A percentile compares a stretch with the other conserved stretches of the same genome.
Evolutionary conservation across 2,888 invertebrate species (phyloP).

Genomic region (Orthosia gothica): DNA sequence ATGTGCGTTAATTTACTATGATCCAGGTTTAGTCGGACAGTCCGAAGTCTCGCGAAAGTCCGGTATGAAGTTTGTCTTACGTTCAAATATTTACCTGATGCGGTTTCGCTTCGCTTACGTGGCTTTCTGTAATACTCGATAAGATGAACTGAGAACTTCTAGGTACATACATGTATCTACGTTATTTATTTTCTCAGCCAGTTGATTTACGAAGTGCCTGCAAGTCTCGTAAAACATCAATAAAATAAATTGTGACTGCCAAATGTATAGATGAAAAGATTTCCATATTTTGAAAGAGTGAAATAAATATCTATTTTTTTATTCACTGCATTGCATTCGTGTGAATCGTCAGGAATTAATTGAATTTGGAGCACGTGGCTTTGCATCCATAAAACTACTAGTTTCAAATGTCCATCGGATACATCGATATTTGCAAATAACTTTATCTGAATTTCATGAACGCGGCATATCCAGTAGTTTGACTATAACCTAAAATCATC

Average conservation of each 20-base stretch:
- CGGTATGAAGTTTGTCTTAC: slow-evolving; percentile 7
- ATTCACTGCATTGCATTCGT: slow-evolving; percentile 10
- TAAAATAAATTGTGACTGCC: not conserved
- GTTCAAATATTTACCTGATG: slow-evolving; percentile 21
- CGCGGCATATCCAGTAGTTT: not conserved
- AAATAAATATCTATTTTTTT: slow-evolving; percentile 21
- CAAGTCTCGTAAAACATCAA: not conserved
- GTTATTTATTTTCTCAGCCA: slow-evolving; percentile 4
- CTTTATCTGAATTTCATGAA: slow-evolving; percentile 7
- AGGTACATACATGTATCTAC: not conserved
- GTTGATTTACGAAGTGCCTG: slow-evolving; percentile 7
- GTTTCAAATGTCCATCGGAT: slow-evolving; percentile 27
- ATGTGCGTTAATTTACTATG: slow-evolving; percentile 13
- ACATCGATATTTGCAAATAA: slow-evolving; percentile 1
- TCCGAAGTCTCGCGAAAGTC: not conserved
- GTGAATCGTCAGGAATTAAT: slow-evolving; percentile 20
- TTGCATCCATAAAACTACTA: slow-evolving; percentile 5
- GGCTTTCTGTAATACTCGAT: slow-evolving; percentile 10
- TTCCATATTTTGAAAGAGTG: slow-evolving; percentile 4
- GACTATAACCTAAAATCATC: not conserved
- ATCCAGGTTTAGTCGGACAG: not conserved
- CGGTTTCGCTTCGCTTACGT: slow-evolving; percentile 18
- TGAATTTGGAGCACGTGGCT: slow-evolving; percentile 13
- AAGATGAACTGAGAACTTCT: slow-evolving; percentile 18
- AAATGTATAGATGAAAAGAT: slow-evolving; percentile 5